phyloP scores from a whole-genome alignment of 2,113 vertebrate species.

The Laticauda colubrina region DNA sequence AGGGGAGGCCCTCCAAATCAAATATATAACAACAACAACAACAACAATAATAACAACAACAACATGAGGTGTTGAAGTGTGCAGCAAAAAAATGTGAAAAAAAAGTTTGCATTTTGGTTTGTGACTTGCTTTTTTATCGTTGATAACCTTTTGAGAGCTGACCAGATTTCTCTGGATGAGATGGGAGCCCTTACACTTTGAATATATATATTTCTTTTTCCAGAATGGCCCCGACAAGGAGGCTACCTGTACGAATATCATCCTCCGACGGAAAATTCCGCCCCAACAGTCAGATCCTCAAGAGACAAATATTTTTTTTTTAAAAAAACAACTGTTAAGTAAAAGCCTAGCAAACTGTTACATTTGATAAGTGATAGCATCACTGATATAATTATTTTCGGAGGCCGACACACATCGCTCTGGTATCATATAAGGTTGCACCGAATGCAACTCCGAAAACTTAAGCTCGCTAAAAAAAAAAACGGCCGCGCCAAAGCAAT shows the following conservation, averaged over 20 bases:
- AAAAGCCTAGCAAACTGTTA: not conserved
- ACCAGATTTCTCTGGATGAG: not conserved
- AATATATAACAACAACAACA: not conserved
- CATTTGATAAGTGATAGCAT: not conserved
- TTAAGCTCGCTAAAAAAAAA: not conserved
- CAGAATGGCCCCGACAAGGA: too few species aligned
- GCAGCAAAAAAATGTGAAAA: not conserved
- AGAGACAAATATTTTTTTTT: not conserved
- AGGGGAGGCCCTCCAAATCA: not conserved
- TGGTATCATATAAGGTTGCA: not conserved
- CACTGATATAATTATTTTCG: not conserved
- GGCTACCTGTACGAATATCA: too few species aligned
- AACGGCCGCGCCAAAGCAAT: not conserved
- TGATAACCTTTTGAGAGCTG: not conserved
- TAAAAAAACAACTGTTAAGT: not conserved
- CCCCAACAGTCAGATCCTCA: not conserved
- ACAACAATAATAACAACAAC: not conserved
- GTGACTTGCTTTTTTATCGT: not conserved
- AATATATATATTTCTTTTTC: too few species aligned
- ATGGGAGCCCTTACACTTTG: too few species aligned
- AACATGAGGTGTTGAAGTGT: not conserved
- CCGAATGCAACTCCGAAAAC: not conserved
- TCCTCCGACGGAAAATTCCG: not conserved
- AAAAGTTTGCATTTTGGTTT: not conserved
- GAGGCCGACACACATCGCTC: not conserved